Percentiles rank a stretch among this genome's conserved stretches.
These are phyloP conservation scores for Tragelaphus eurycerus DNA, from an alignment of 2,797 vertebrate genomes.

Conservation along the genomic window DNA sequence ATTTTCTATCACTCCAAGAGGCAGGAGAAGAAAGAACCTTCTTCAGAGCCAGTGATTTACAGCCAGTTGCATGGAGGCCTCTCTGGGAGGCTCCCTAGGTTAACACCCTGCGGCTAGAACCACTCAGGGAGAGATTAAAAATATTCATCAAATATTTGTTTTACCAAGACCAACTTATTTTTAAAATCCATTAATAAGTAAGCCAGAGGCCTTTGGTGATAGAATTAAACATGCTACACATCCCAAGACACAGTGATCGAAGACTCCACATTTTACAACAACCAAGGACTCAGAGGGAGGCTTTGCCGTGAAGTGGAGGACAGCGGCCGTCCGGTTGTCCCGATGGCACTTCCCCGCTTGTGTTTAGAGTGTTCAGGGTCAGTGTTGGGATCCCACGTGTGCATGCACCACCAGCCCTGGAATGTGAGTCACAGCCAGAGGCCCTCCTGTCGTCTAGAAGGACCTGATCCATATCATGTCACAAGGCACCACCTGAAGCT, in stretches of 20 bases:
- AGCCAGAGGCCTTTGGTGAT: background rate
- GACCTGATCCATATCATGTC: background rate
- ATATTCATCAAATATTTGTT: constrained; percentile 38
- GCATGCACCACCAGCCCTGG: background rate
- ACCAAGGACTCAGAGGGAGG: background rate
- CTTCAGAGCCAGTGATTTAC: background rate
- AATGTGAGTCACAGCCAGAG: background rate
- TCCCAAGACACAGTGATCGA: background rate
- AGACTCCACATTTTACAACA: background rate
- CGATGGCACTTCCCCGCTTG: rapidly evolving
- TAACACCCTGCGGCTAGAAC: background rate
- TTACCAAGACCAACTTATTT: background rate
- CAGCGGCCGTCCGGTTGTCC: background rate
- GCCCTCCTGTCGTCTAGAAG: background rate
- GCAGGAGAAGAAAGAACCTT: background rate
- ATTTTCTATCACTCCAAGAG: background rate
- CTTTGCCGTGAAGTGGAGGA: background rate
- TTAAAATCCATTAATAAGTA: constrained; percentile 41
- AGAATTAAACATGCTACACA: background rate
- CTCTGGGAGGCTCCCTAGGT: background rate
- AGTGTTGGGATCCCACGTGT: background rate
- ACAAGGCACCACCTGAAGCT: background rate
- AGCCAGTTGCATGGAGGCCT: background rate
- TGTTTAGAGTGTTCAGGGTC: rapidly evolving
- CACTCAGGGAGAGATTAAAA: constrained; percentile 31